phyloP scores from a whole-genome alignment of 2,113 vertebrate species.

The Taurulus bubalis region DNA sequence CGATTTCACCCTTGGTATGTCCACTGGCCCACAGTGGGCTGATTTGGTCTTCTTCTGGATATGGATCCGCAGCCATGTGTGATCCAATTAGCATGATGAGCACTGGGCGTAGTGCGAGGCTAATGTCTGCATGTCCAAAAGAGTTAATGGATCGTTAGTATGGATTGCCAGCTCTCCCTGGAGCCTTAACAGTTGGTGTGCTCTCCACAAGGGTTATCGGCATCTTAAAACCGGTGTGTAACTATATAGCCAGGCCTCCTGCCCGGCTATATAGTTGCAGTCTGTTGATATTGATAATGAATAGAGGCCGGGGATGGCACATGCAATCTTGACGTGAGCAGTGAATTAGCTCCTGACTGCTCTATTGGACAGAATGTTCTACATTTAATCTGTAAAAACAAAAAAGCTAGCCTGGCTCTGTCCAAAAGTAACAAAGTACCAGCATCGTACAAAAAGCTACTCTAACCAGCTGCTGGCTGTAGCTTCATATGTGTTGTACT shows the following conservation, averaged over 20 bases:
- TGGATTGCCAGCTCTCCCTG: conserved; percentile 67
- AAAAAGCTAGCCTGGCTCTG: too few relatives aligned
- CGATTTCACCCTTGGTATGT: conserved; percentile 13
- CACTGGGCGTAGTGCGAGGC: conserved; percentile 35
- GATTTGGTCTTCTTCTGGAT: conserved; percentile 49
- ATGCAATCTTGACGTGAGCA: conserved; percentile 13
- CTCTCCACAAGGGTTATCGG: conserved; percentile 65
- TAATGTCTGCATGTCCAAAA: conserved; percentile 58
- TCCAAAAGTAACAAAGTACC: too few relatives aligned
- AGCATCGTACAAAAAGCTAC: too few relatives aligned
- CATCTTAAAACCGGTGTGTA: conserved; percentile 63
- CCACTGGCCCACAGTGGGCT: conserved; percentile 25
- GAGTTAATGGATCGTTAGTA: conserved; percentile 75
- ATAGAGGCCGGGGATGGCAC: conserved; percentile 16
- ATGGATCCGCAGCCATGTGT: conserved; percentile 59
- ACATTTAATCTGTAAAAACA: background rate
- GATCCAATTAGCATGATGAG: conserved; percentile 75
- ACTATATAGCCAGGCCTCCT: conserved; percentile 34
- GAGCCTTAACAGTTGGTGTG: conserved; percentile 54
- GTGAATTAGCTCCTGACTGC: background rate
- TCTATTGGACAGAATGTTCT: background rate
- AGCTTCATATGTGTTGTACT: too few relatives aligned
- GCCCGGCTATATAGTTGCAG: conserved; percentile 29
- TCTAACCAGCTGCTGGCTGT: too few relatives aligned
- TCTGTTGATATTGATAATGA: conserved; percentile 62